Base-by-base conservation (phyloP, 2,113 vertebrate species). In the Orycteropus afer region DNA sequence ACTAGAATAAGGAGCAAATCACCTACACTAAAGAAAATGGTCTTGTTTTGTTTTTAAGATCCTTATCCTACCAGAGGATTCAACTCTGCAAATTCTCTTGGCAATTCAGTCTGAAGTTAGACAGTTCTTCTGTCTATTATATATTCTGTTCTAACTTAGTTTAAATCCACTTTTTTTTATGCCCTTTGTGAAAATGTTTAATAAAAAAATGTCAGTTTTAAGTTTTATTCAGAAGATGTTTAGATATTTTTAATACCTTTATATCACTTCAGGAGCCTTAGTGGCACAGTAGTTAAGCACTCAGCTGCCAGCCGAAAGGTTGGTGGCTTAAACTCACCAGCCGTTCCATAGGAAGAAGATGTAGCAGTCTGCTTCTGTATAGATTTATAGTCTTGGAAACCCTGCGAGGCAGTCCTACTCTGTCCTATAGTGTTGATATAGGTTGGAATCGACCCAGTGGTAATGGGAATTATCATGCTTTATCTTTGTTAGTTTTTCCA, bases 151-250 rank as follows among this genome's bases (percentile, higher is more conserved):
- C 10, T 71, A 67, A 51, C 25, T 53, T 93, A 57, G n/a, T 90
- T 81, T 63, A 73, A 87, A 77, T n/a, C 3, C 11, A 80, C 6
- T 57, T 79, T 73, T 91, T 6, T 79, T 91, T 90, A 55, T 67
- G 63, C 65, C 71, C 47, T 57, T 86, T 87, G 34, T 47, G 25
- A 59, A 88, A 78, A 45, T 59, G 7, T 81, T 34, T 57, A n/a
- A n/a, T 59, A 79, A 80, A 96, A 76, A 77, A 49, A n/a, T 93
- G 59, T 13, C n/a, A 23, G 8, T 59, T 91, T 89, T 93, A 69
- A 83, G 27, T 29, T 89, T 95, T 74, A 84, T 81, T 25, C 32
- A 80, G 51, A 94, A 49, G 23, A 86, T 65, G 15, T 92, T 86
- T 74, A 71, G 17, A 3, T 85, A 53, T n/a, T 61, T n/a, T 93